These are phyloP conservation scores for Muscicapa striata DNA, from an alignment of 2,797 vertebrate species.

Conservation along the genomic window DNA sequence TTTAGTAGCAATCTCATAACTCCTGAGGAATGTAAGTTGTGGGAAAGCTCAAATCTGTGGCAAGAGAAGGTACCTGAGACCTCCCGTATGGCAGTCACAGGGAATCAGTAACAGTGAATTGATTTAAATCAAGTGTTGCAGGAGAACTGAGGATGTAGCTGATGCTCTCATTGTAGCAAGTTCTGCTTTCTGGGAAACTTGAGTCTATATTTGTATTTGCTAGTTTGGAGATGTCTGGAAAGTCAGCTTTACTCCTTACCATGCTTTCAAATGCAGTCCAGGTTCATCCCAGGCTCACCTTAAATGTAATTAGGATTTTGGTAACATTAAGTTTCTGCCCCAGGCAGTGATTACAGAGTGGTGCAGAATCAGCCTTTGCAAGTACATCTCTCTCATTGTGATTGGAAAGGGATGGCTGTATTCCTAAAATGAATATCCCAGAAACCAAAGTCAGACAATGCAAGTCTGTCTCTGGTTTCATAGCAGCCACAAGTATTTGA, in stretches of 20 bases:
- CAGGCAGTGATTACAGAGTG: background rate
- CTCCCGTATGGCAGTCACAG: background rate
- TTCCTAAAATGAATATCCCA: background rate
- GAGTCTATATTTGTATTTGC: background rate
- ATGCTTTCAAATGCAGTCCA: background rate
- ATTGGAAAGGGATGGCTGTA: background rate
- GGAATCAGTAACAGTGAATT: background rate
- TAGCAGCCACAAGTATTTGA: background rate
- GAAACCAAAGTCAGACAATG: background rate
- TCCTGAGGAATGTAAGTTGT: background rate
- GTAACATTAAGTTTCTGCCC: background rate
- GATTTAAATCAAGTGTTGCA: background rate
- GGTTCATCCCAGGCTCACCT: background rate
- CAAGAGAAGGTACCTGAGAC: background rate
- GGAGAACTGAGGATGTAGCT: background rate
- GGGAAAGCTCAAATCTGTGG: background rate
- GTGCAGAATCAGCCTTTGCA: background rate
- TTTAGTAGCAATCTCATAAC: background rate
- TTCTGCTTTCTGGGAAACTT: background rate
- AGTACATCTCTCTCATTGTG: background rate
- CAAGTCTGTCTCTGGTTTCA: background rate
- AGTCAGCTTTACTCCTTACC: background rate
- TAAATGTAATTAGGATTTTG: constrained; percentile 4
- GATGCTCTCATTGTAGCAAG: background rate
- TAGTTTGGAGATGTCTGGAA: background rate